Percentiles rank a stretch among this genome's conserved stretches.
Conservation (phyloP, 2,113 vertebrate genomes). For the Tursiops truncatus region DNA sequence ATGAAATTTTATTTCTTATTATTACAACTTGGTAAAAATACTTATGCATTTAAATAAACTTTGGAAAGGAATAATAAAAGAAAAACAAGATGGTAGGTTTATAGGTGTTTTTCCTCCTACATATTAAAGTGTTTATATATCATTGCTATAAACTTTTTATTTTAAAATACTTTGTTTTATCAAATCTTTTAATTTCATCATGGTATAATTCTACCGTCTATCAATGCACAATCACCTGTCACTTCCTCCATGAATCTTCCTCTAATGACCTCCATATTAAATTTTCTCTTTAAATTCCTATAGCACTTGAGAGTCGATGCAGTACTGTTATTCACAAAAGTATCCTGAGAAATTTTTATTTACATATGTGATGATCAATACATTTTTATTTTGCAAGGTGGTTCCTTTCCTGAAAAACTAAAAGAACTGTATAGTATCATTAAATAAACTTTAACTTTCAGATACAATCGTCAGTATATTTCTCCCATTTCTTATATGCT, state of each 20-base stretch:
- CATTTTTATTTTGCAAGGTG: neutral
- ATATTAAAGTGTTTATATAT: neutral
- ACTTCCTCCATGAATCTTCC: neutral
- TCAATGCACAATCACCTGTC: neutral
- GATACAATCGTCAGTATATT: neutral
- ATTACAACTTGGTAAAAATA: neutral
- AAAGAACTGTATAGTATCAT: neutral
- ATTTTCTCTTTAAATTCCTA: conserved; percentile 14
- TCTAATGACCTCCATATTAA: neutral
- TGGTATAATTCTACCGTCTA: neutral
- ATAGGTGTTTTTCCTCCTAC: neutral
- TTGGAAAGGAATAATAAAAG: neutral
- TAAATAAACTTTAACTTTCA: neutral
- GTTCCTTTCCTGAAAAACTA: neutral
- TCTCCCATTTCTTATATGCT: neutral
- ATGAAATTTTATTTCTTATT: conserved; percentile 21
- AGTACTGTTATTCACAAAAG: neutral
- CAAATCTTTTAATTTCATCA: neutral
- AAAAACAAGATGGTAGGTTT: neutral
- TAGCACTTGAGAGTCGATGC: neutral
- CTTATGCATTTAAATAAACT: neutral
- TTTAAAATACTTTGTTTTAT: neutral
- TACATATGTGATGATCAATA: neutral
- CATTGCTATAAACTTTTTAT: neutral
- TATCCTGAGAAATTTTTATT: neutral